These are phyloP conservation scores for Apodemus speciosus DNA, from an alignment of 2,113 vertebrate species.

Conservation along the genomic window DNA sequence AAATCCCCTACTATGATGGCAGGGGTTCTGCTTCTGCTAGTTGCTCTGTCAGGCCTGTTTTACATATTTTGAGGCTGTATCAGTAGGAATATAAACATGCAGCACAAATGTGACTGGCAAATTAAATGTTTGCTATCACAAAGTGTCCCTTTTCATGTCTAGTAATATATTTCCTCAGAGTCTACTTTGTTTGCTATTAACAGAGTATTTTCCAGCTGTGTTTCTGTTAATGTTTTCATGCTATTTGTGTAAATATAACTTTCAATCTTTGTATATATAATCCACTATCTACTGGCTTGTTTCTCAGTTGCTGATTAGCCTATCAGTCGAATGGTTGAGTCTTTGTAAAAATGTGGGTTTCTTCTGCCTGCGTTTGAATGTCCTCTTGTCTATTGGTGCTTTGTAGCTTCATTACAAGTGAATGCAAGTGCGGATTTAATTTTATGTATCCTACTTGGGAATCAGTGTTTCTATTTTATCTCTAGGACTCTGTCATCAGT, in stretches of 20 bases:
- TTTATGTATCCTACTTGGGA: constrained; percentile 46
- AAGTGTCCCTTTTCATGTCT: constrained; percentile 30
- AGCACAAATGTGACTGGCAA: constrained; percentile 30
- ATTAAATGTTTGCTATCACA: constrained; percentile 34
- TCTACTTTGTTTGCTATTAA: constrained; percentile 22
- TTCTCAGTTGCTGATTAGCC: background rate
- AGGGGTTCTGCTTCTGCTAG: background rate
- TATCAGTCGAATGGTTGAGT: background rate
- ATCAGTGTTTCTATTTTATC: constrained; percentile 29
- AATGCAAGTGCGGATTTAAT: background rate
- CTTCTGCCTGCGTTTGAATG: background rate
- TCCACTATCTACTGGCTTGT: background rate
- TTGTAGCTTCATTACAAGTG: background rate
- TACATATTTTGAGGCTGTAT: background rate
- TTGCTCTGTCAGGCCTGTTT: constrained; percentile 21
- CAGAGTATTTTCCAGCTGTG: background rate
- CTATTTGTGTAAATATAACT: constrained; percentile 22
- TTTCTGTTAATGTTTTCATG: constrained; percentile 37
- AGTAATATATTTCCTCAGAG: background rate
- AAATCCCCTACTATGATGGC: background rate
- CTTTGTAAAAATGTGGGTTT: background rate
- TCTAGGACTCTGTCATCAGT: background rate
- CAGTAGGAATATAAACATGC: constrained; percentile 7
- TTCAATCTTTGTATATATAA: background rate
- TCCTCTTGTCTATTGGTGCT: background rate